A percentile compares a stretch with the other conserved stretches of the same genome.
Evolutionary conservation across 1,140 invertebrate species (phyloP).

Genomic region (Sinella curviseta): DNA sequence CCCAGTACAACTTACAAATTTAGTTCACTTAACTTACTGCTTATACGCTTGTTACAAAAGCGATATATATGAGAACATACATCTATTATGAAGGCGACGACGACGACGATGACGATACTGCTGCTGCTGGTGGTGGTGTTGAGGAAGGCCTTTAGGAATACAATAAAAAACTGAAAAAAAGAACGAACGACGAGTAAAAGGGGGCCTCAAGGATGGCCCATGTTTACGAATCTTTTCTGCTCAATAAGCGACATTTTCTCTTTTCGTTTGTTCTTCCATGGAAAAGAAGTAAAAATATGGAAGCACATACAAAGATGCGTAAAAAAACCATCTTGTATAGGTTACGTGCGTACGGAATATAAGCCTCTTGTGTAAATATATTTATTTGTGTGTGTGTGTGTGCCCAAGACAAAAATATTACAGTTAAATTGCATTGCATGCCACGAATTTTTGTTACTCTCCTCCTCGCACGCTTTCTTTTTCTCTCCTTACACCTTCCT

Average conservation of each 20-base stretch:
- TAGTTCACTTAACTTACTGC: neutral
- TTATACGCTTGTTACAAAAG: neutral
- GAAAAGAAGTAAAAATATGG: no score
- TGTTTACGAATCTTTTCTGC: slow-evolving; percentile 13
- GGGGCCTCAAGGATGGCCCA: neutral
- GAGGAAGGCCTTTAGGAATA: neutral
- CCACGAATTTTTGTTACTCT: no score
- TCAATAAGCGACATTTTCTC: neutral
- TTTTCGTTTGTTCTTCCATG: neutral
- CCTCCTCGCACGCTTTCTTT: no score
- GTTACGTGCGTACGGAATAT: neutral
- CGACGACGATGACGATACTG: no score
- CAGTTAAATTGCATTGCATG: no score
- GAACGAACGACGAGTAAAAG: neutral
- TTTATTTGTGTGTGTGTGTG: no score
- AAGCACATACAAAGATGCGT: neutral
- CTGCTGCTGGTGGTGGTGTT: no score
- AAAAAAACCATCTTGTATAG: neutral
- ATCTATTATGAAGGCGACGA: no score
- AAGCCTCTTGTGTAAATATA: no score
- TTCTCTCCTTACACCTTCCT: no score
- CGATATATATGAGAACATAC: no score
- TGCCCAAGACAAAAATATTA: no score
- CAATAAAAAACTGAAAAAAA: slow-evolving; percentile 3
- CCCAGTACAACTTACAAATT: slow-evolving; percentile 1